phyloP scores from a whole-genome alignment of 2,797 vertebrate species.

The Protosalanx chinensis region DNA sequence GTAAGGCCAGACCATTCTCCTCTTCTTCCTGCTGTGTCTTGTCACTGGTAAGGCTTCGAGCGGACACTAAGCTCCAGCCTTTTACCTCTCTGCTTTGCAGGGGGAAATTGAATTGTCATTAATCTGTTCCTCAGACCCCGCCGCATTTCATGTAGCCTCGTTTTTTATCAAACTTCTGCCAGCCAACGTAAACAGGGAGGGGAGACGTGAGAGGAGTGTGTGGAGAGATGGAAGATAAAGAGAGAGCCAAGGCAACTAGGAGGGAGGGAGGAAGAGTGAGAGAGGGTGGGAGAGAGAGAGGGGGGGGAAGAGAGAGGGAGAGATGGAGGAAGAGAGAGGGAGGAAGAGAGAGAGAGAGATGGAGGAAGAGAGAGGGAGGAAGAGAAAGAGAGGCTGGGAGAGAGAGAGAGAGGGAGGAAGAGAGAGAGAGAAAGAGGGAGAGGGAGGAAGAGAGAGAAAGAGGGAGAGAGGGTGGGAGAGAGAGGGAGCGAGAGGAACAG shows the following conservation, averaged over 20 bases:
- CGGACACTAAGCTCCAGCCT: slow-evolving; percentile 57
- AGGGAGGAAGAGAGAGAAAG: slow-evolving; percentile 44
- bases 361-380: slow-evolving; percentile 18
- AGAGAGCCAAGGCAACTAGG: slow-evolving; percentile 24
- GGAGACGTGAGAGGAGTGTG: slow-evolving; percentile 15
- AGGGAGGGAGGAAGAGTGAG: slow-evolving; percentile 23
- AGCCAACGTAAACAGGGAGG: slow-evolving; percentile 30
- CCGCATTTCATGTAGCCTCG: slow-evolving; percentile 9
- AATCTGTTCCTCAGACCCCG: slow-evolving; percentile 54
- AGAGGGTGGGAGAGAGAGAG: neutral
- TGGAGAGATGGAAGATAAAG: slow-evolving; percentile 44
- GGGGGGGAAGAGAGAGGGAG: slow-evolving; percentile 13
- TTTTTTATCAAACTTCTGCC: slow-evolving; percentile 35
- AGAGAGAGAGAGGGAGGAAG: slow-evolving; percentile 22
- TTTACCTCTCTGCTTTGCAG: slow-evolving; percentile 71
- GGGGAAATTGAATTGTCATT: slow-evolving; percentile 56
- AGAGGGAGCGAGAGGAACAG: neutral
- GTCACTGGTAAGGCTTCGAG: slow-evolving; percentile 55
- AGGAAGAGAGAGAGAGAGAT: slow-evolving; percentile 46
- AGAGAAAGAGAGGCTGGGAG: neutral
- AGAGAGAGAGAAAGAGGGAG: slow-evolving; percentile 52
- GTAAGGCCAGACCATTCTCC: slow-evolving; percentile 80
- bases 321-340: slow-evolving; percentile 65
- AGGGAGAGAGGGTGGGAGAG: slow-evolving; percentile 38
- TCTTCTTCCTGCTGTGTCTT: slow-evolving; percentile 67